Conservation (phyloP, 2,888 invertebrate species). For the Euphydryas editha region DNA sequence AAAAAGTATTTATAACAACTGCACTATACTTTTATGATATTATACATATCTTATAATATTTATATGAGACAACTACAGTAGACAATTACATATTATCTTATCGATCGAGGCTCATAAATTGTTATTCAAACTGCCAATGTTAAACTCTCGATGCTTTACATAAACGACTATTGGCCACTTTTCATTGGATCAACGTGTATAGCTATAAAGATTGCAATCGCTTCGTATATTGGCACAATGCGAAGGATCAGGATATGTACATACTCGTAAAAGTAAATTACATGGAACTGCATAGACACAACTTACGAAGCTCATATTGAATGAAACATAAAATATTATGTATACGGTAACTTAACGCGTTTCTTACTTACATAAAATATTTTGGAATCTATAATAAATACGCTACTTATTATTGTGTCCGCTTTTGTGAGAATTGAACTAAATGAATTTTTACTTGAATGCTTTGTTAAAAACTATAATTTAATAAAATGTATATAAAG, state of each 20-base stretch:
- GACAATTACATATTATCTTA: neutral
- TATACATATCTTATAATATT: neutral
- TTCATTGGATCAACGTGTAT: conserved; percentile 18
- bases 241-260: conserved; percentile 16
- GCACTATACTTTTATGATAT: neutral
- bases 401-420: neutral
- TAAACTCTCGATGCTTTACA: neutral
- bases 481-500: too few relatives aligned
- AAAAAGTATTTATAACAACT: too few relatives aligned
- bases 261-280: conserved; percentile 30
- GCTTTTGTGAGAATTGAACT: neutral
- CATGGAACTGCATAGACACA: conserved; percentile 11
- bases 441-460: neutral
- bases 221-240: conserved; percentile 25
- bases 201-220: conserved; percentile 29
- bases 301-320: neutral
- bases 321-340: conserved; percentile 10
- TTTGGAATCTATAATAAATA: neutral
- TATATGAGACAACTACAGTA: too few relatives aligned
- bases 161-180: conserved; percentile 13
- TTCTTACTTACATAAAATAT: neutral
- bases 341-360: neutral
- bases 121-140: neutral
- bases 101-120: neutral
- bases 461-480: too few relatives aligned